These are phyloP conservation scores for Tilapia sparmanii DNA, from an alignment of 2,113 vertebrate genomes.

Conservation along the genomic window DNA sequence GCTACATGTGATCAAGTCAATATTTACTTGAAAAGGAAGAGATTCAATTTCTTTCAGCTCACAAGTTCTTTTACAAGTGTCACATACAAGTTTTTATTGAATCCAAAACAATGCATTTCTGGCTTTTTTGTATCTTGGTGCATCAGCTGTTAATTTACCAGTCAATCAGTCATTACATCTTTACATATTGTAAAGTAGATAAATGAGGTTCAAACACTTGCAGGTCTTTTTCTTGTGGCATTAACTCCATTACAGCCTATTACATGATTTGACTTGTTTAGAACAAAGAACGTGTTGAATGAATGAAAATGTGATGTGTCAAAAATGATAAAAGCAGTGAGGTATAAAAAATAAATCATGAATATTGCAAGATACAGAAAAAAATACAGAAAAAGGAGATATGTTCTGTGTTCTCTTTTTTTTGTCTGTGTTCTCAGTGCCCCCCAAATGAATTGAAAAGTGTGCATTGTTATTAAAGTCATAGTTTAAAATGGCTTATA, in stretches of 20 bases:
- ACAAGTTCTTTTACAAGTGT: background rate
- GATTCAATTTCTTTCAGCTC: accelerated
- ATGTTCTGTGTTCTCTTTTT: background rate
- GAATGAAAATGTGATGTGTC: background rate
- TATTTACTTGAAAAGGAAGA: background rate
- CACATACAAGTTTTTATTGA: background rate
- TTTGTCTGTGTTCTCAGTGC: background rate
- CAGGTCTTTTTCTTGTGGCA: background rate
- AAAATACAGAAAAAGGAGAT: background rate
- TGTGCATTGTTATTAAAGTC: background rate
- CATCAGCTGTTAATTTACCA: background rate
- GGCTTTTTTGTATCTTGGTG: background rate
- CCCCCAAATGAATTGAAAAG: background rate
- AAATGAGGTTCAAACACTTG: background rate
- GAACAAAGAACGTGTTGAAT: background rate
- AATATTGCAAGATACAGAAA: background rate
- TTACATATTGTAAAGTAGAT: background rate
- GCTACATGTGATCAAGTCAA: background rate
- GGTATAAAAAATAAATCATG: background rate
- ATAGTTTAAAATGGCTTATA: background rate
- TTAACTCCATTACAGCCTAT: background rate
- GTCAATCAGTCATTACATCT: background rate
- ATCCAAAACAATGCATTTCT: background rate
- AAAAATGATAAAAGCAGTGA: background rate
- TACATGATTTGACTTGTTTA: background rate